phyloP scores from a whole-genome alignment of 2,888 invertebrate species.

The Andrena bicolor region DNA sequence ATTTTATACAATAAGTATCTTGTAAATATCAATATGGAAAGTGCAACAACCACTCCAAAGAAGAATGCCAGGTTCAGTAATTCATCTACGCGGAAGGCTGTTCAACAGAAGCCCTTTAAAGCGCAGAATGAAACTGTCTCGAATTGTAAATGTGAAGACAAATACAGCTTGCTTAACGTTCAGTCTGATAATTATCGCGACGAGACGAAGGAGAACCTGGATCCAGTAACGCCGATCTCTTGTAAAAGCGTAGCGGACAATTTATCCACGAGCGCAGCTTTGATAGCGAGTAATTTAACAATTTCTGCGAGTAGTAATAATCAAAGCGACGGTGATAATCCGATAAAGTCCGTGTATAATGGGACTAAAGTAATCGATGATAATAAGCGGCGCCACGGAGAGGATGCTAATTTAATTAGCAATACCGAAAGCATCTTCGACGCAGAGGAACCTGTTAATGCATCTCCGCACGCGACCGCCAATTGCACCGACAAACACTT shows the following conservation, averaged over 20 bases:
- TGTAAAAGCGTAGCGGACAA: conserved; percentile 26
- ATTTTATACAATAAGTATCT: conserved; percentile 75
- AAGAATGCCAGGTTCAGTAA: conserved; percentile 11
- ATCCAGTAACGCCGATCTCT: conserved; percentile 66
- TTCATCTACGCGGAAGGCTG: neutral
- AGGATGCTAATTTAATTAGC: conserved; percentile 7
- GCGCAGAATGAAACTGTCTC: conserved; percentile 18
- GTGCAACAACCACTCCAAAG: neutral
- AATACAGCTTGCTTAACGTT: conserved; percentile 3
- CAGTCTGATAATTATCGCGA: conserved; percentile 45
- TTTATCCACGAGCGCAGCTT: neutral
- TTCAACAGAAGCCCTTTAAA: conserved; percentile 14
- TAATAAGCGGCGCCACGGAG: neutral
- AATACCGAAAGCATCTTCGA: neutral
- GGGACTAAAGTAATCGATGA: conserved; percentile 7
- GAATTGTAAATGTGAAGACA: conserved; percentile 19
- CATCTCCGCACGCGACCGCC: neutral
- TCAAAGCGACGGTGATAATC: conserved; percentile 10
- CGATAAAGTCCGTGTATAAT: neutral
- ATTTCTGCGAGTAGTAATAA: conserved; percentile 22
- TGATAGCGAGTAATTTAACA: conserved; percentile 2
- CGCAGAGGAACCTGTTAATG: neutral
- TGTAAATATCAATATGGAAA: conserved; percentile 76
- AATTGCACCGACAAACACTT: neutral
- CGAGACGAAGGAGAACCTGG: conserved; percentile 78